Percentiles rank a stretch among this genome's conserved stretches.
Evolutionary conservation across 2,113 vertebrate species (phyloP).

Genomic region (Tragelaphus imberbis): DNA sequence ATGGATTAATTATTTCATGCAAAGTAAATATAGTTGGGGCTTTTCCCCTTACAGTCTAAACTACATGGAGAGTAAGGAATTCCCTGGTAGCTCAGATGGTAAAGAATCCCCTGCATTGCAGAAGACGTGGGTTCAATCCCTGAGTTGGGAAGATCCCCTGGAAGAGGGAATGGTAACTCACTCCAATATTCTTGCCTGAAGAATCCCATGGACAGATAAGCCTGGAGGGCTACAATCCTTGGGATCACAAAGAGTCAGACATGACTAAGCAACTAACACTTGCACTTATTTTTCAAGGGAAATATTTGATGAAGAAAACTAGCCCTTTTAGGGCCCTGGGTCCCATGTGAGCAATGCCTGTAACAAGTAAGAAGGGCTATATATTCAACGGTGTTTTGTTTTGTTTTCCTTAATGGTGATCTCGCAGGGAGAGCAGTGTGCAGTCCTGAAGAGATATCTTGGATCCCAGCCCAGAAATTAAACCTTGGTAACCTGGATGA

Average conservation of each 20-base stretch:
- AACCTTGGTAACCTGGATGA: background rate
- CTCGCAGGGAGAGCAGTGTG: background rate
- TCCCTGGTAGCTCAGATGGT: background rate
- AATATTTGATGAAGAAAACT: background rate
- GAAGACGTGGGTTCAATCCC: background rate
- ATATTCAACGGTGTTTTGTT: background rate
- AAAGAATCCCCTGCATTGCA: background rate
- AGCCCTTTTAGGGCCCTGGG: background rate
- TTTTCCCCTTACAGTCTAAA: background rate
- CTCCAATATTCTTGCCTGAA: background rate
- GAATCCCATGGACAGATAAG: background rate
- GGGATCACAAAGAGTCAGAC: background rate
- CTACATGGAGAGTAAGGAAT: background rate
- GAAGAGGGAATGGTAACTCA: background rate
- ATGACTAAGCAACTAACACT: background rate
- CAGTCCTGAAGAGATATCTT: background rate
- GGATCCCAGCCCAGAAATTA: background rate
- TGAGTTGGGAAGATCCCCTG: background rate
- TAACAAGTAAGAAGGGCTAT: background rate
- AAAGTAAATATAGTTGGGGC: background rate
- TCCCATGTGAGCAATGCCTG: background rate
- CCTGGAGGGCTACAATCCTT: background rate
- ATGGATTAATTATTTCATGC: background rate
- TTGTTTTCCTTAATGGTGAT: background rate
- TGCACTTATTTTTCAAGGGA: background rate